These are phyloP conservation scores for Betta splendens DNA, from an alignment of 2,797 vertebrate species.

Conservation along the genomic window DNA sequence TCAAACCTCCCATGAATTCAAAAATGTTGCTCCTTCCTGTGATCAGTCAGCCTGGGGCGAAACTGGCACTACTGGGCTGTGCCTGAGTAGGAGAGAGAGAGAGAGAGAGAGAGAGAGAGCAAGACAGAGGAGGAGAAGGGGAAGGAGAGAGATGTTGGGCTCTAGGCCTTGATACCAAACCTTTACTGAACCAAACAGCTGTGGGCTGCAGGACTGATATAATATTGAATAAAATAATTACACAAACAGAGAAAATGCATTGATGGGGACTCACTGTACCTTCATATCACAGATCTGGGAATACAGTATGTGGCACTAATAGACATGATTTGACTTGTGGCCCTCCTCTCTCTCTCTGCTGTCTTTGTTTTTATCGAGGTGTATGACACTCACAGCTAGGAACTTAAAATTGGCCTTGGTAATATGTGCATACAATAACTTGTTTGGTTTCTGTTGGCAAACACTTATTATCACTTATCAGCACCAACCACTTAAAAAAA, in stretches of 20 bases:
- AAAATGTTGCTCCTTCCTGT: slow-evolving; percentile 81
- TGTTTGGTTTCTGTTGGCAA: slow-evolving; percentile 53
- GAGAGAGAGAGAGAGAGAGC: slow-evolving; percentile 42
- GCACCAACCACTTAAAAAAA: slow-evolving; percentile 34
- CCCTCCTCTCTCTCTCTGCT: slow-evolving; percentile 33
- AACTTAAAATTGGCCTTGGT: slow-evolving; percentile 52
- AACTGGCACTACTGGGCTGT: slow-evolving; percentile 77
- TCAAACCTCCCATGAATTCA: slow-evolving; percentile 79
- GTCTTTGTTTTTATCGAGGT: slow-evolving; percentile 4
- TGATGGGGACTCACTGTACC: slow-evolving; percentile 59
- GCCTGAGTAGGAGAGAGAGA: slow-evolving; percentile 47
- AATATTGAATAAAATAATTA: slow-evolving; percentile 84
- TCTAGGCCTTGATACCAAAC: slow-evolving; percentile 78
- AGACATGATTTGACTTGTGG: slow-evolving; percentile 60
- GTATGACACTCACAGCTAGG: slow-evolving; percentile 38
- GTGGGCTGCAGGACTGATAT: slow-evolving; percentile 75
- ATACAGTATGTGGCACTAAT: slow-evolving; percentile 64
- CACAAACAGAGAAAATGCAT: slow-evolving; percentile 66
- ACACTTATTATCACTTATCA: slow-evolving; percentile 60
- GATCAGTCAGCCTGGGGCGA: slow-evolving; percentile 81
- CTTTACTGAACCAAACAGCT: slow-evolving; percentile 81
- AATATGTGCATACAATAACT: slow-evolving; percentile 48
- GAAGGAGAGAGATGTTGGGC: slow-evolving; percentile 47
- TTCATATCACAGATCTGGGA: slow-evolving; percentile 62
- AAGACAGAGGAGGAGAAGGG: slow-evolving; percentile 14